Percentiles rank a stretch among this genome's conserved stretches.
phyloP scores from a whole-genome alignment of 2,888 invertebrate genomes.

The Cryptosula pallasiana region DNA sequence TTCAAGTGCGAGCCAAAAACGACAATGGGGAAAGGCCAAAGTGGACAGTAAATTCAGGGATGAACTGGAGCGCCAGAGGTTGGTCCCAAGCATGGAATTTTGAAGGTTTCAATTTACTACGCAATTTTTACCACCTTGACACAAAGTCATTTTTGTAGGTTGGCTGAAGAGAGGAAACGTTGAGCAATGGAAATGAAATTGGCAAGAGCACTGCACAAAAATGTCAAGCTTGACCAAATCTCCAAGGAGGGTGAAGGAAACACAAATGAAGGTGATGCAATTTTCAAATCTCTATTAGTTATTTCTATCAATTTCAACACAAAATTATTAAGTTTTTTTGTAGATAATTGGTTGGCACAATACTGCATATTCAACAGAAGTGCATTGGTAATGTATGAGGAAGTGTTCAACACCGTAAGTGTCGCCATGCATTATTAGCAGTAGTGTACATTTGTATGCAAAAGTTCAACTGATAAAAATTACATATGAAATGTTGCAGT shows the following conservation, averaged over 20 bases:
- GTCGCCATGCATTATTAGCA: neutral
- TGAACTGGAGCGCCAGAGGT: conserved; percentile 10
- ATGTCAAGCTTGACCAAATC: neutral
- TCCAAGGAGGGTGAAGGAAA: neutral
- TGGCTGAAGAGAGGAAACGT: conserved; percentile 11
- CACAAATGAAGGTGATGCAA: neutral
- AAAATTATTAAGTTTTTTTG: neutral
- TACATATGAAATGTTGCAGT: neutral
- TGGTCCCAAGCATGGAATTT: neutral
- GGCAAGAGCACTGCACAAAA: neutral
- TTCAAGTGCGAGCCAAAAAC: neutral
- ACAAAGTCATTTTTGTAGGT: neutral
- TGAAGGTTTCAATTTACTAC: neutral
- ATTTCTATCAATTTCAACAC: neutral
- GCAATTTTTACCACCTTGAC: too few relatives aligned
- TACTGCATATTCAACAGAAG: conserved; percentile 2
- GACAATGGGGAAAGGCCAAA: conserved; percentile 18
- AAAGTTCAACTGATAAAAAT: too few relatives aligned
- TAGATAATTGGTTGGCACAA: conserved; percentile 18
- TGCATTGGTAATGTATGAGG: neutral
- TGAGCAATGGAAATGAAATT: conserved; percentile 18
- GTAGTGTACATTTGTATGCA: too few relatives aligned
- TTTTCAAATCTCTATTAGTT: neutral
- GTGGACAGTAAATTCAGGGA: conserved; percentile 7
- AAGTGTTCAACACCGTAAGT: neutral